Conservation (phyloP, 2,888 invertebrate species). For the Agrilus mali region DNA sequence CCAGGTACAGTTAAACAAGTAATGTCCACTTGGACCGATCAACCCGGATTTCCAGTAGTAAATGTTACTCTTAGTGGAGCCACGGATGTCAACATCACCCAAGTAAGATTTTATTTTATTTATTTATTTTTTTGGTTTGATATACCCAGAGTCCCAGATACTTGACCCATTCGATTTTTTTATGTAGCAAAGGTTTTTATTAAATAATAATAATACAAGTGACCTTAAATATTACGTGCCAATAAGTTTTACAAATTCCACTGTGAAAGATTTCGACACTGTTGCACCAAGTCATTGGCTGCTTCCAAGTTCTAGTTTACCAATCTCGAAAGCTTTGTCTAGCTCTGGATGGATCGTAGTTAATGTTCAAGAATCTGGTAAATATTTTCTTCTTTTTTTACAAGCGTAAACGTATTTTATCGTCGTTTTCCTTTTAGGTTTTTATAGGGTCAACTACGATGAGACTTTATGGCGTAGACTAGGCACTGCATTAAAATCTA, state of each 20-base stretch:
- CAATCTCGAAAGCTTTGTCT: background rate
- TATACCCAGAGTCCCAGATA: too few species aligned
- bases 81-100: slow-evolving; percentile 14
- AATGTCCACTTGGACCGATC: slow-evolving; percentile 48
- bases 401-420: too few species aligned
- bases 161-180: background rate
- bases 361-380: slow-evolving; percentile 48
- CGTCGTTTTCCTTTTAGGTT: too few species aligned
- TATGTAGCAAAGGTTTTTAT: slow-evolving; percentile 16
- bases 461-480: slow-evolving; percentile 42
- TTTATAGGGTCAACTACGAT: slow-evolving; percentile 49
- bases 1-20: slow-evolving; percentile 21
- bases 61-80: slow-evolving; percentile 26
- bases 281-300: slow-evolving; percentile 26
- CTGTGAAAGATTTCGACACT: slow-evolving; percentile 28
- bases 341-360: slow-evolving; percentile 41
- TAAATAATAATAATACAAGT: background rate
- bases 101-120: too few species aligned
- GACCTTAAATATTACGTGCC: slow-evolving; percentile 34
- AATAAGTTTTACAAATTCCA: slow-evolving; percentile 36
- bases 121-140: too few species aligned
- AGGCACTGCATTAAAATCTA: slow-evolving; percentile 31
- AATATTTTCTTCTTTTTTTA: too few species aligned
- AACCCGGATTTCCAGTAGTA: slow-evolving; percentile 47
- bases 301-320: slow-evolving; percentile 1